Evolutionary conservation across 2,797 vertebrate species (phyloP).

Genomic region (Etheostoma nigrum): DNA sequence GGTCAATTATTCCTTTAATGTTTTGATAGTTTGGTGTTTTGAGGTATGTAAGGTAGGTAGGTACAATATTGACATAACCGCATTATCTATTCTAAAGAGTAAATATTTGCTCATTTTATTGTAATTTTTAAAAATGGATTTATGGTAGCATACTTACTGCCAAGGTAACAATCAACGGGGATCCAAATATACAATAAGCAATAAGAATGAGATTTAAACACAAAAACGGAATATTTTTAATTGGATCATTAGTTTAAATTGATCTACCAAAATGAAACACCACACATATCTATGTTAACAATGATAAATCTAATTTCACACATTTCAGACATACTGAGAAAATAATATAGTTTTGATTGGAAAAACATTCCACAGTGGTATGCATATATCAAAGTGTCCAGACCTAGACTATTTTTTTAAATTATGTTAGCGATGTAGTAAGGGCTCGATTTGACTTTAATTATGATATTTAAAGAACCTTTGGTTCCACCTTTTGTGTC

Average conservation of each 20-base stretch:
- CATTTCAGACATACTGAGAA: background rate
- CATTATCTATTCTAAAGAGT: background rate
- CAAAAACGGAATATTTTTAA: background rate
- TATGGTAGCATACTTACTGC: background rate
- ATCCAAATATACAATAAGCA: constrained; percentile 5
- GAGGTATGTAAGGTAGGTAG: too few relatives aligned
- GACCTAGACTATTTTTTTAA: background rate
- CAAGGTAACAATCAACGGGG: background rate
- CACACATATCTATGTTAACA: background rate
- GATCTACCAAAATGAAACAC: background rate
- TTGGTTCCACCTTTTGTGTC: background rate
- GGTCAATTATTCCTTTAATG: background rate
- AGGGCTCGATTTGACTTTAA: background rate
- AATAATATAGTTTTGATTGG: background rate
- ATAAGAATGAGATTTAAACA: background rate
- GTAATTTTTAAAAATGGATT: background rate
- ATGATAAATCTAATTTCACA: background rate
- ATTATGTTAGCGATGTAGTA: background rate
- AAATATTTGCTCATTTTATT: background rate
- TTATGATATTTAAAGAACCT: background rate
- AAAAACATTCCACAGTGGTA: background rate
- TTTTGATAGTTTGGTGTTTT: background rate
- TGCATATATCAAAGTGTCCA: background rate
- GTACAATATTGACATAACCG: background rate
- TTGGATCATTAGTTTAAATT: background rate